phyloP scores from a whole-genome alignment of 2,113 vertebrate species.

The Mandrillus leucophaeus region DNA sequence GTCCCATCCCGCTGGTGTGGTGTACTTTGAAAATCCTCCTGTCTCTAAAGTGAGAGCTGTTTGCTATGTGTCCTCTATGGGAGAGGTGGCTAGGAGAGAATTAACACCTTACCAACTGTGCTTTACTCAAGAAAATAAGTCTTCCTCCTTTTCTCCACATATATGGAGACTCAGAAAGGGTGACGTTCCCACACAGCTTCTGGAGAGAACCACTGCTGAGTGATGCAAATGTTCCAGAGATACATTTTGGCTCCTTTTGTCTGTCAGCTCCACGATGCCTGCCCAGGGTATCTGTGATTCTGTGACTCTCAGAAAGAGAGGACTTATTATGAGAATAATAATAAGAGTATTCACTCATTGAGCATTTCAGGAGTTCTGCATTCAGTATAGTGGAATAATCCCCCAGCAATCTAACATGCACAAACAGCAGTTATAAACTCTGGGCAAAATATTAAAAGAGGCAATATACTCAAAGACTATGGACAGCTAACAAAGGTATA shows the following conservation, averaged over 20 bases:
- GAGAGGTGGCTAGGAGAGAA: neutral
- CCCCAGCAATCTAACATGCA: neutral
- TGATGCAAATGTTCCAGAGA: neutral
- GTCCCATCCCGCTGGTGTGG: neutral
- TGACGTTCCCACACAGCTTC: neutral
- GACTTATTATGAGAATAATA: neutral
- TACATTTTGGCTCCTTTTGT: neutral
- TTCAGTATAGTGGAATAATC: neutral
- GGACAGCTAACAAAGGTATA: neutral
- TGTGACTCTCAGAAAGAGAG: neutral
- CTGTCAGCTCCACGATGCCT: neutral
- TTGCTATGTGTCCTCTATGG: neutral
- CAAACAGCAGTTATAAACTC: neutral
- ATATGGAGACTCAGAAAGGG: neutral
- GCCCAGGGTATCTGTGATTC: neutral
- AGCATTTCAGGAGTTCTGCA: neutral
- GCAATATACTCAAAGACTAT: neutral
- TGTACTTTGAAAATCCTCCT: neutral
- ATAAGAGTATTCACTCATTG: neutral
- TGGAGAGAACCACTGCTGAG: neutral
- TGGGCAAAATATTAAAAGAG: neutral
- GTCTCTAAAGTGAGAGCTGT: neutral
- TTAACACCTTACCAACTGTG: neutral
- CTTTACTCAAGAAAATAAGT: neutral
- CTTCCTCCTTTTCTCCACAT: neutral